phyloP scores from a whole-genome alignment of 2,888 invertebrate genomes.

The Andrena trimmerana region DNA sequence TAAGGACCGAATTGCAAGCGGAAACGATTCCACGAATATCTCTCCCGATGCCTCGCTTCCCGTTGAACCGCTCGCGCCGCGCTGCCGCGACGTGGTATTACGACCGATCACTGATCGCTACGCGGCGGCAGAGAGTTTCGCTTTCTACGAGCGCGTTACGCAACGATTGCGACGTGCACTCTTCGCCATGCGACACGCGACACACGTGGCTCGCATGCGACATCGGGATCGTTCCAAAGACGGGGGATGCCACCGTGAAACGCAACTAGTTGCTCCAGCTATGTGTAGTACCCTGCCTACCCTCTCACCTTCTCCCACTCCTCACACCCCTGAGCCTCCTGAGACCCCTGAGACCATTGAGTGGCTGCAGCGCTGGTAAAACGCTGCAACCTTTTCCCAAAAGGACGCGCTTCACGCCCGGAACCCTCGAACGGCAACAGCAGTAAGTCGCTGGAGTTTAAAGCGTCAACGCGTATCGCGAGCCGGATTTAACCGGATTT shows the following conservation, averaged over 20 bases:
- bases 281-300: too few species aligned
- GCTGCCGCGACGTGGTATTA: background rate
- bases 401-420: slow-evolving; percentile 10
- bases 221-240: slow-evolving; percentile 17
- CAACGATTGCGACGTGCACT: slow-evolving; percentile 31
- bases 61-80: slow-evolving; percentile 9
- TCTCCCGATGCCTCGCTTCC: background rate
- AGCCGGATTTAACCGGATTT: slow-evolving; percentile 40
- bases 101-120: background rate
- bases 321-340: too few species aligned
- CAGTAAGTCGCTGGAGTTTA: slow-evolving; percentile 1
- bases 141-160: slow-evolving; percentile 44
- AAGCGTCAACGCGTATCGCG: slow-evolving; percentile 21
- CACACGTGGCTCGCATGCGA: slow-evolving; percentile 32
- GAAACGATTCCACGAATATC: slow-evolving; percentile 20
- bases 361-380: too few species aligned
- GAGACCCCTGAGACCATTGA: too few species aligned
- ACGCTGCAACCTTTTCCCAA: slow-evolving; percentile 10
- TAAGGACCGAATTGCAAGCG: slow-evolving; percentile 17
- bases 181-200: slow-evolving; percentile 7
- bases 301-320: too few species aligned
- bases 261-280: background rate
- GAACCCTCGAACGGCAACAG: background rate
- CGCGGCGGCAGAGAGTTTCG: slow-evolving; percentile 17
- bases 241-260: background rate